Evolutionary conservation across 2,888 invertebrate species (phyloP), one percentile per base, ranked within the genome.

Genomic region (Erebia palarica): DNA sequence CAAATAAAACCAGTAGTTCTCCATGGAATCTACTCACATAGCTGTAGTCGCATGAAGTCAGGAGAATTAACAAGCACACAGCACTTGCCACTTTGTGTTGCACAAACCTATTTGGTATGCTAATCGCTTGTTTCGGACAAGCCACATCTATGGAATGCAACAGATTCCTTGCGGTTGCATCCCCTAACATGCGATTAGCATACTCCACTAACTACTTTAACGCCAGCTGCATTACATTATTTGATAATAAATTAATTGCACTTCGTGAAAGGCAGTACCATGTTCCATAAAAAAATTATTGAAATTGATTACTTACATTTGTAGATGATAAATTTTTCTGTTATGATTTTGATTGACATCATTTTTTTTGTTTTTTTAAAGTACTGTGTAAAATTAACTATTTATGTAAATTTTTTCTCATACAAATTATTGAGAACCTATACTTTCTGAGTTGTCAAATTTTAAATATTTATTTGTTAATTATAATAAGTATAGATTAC

Each of bases 191-290:
- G 44, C 55, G 18, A 61, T 42, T 21, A 55, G 60, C 13, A 42
- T 66, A 55, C 21, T 63, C 63, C 57, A 51, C 58, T 66, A 65
- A 63, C 49, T 27, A 58, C 53, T 66, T 58, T 14, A 58, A 64
- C 18, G 64, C 58, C 68, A 65, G 65, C 74, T 73, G 70, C 73
- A 66, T 73, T 70, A 73, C 72, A 73, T 73, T 74, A 75, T 74
- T 76, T 64, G 51, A 36, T 64, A 53, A 64, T 64, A 51, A 36
- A 51, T 51, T 51, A 18, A 13, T n/a, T 9, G 14, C 16, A 14
- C 49, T 36, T 36, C 36, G 7, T 36, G 36, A 36, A 5, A 36
- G 36, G 7, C 36, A 36, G 36, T 36, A 36, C 21, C 36, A 36
- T 36, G 7, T 36, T 36, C 7, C 36, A 36, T 36, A 36, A 36